A percentile compares a stretch with the other conserved stretches of the same genome.
Conservation (phyloP, 2,113 vertebrate species). For the Poeciliopsis occidentalis region DNA sequence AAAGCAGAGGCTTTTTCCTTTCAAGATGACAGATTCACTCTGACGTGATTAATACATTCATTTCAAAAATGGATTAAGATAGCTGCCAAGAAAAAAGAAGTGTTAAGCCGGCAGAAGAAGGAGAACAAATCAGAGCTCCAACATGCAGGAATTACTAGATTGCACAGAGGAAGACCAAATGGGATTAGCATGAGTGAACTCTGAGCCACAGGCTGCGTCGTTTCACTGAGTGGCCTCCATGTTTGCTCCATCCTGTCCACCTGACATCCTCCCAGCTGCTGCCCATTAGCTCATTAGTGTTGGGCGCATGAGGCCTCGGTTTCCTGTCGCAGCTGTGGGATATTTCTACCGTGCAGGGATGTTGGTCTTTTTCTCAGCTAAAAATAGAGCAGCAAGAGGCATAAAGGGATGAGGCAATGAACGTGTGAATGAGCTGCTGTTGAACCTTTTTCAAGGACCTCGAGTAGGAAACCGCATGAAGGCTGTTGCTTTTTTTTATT, state of each 20-base stretch:
- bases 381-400: background rate
- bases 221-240: conserved; percentile 5
- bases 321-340: background rate
- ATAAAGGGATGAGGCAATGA: background rate
- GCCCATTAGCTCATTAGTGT: conserved; percentile 4
- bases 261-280: background rate
- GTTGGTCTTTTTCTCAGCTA: no score
- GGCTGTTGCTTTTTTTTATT: background rate
- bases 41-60: conserved; percentile 58
- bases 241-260: background rate
- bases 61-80: conserved; percentile 52
- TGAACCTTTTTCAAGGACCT: background rate
- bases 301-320: no score
- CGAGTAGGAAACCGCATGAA: background rate
- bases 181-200: conserved; percentile 71
- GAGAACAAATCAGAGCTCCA: conserved; percentile 62
- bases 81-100: conserved; percentile 42
- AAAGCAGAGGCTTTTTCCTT: conserved; percentile 25
- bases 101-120: conserved; percentile 24
- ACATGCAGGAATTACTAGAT: conserved; percentile 12
- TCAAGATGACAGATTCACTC: conserved; percentile 35
- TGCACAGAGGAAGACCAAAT: conserved; percentile 3
- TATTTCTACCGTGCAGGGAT: background rate
- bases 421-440: background rate
- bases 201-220: conserved; percentile 10